A percentile compares a stretch with the other conserved stretches of the same genome.
Conservation (phyloP, 2,113 vertebrate genomes). For the Aix galericulata region DNA sequence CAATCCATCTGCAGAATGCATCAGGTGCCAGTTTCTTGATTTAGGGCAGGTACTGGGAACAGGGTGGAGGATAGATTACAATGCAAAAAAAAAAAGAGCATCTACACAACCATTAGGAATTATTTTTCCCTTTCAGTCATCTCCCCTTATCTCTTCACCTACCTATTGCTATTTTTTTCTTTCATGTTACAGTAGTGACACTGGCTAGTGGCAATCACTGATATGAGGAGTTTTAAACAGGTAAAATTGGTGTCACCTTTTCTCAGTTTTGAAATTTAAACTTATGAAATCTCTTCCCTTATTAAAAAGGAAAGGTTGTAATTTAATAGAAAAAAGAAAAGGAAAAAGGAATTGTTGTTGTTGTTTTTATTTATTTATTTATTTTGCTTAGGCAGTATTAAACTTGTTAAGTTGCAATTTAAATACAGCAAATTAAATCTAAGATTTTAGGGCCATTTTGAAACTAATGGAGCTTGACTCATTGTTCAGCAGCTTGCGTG, state of each 20-base stretch:
- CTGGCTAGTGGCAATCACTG: not conserved
- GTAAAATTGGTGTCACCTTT: not conserved
- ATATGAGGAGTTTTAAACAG: not conserved
- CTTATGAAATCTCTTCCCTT: not conserved
- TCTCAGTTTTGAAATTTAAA: not conserved
- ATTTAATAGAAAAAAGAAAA: not conserved
- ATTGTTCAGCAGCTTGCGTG: conserved; percentile 18
- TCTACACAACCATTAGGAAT: not conserved
- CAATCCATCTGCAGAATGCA: conserved; percentile 54
- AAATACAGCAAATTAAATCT: conserved; percentile 45
- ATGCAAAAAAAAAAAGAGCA: not conserved
- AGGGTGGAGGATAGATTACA: not conserved
- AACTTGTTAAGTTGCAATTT: conserved; percentile 1
- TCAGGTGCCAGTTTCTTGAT: conserved; percentile 51
- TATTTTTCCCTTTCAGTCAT: not conserved
- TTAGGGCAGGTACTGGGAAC: not conserved
- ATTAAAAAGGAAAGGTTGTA: not conserved
- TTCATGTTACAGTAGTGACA: not conserved
- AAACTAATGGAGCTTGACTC: conserved; percentile 17
- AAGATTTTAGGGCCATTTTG: conserved; percentile 11
- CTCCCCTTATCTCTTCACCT: not conserved
- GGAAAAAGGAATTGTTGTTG: not conserved
- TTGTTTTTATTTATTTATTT: no score
- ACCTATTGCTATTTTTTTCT: not conserved
- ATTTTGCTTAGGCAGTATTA: conserved; percentile 11